Evolutionary conservation across 2,797 vertebrate genomes (phyloP).

Genomic region (Serranus cabrilla): DNA sequence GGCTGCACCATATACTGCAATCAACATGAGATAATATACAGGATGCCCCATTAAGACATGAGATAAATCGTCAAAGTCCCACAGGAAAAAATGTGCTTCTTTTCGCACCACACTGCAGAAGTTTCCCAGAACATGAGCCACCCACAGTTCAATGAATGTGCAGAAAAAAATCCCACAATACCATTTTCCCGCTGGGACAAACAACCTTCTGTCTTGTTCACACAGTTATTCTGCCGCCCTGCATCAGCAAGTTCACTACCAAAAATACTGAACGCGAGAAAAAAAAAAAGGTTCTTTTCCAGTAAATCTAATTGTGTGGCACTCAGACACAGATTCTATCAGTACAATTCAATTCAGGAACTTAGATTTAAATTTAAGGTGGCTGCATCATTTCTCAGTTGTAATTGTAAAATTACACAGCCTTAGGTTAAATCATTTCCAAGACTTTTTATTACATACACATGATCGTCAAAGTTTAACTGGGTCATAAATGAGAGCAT

Average conservation of each 20-base stretch:
- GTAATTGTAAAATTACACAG: background rate
- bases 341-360: slow-evolving; percentile 50
- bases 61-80: slow-evolving; percentile 32
- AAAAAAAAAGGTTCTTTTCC: slow-evolving; percentile 44
- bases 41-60: background rate
- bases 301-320: slow-evolving; percentile 57
- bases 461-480: background rate
- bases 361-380: slow-evolving; percentile 1
- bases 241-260: slow-evolving; percentile 51
- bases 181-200: slow-evolving; percentile 68
- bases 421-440: slow-evolving; percentile 17
- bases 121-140: slow-evolving; percentile 74
- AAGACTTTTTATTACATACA: background rate
- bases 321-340: slow-evolving; percentile 30
- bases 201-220: slow-evolving; percentile 61
- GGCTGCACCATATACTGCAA: slow-evolving; percentile 7
- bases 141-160: slow-evolving; percentile 69
- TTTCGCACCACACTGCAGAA: slow-evolving; percentile 46
- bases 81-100: slow-evolving; percentile 32
- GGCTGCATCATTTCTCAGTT: slow-evolving; percentile 27
- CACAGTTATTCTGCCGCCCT: slow-evolving; percentile 43
- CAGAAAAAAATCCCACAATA: slow-evolving; percentile 64
- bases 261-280: slow-evolving; percentile 22
- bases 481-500: background rate
- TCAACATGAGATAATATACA: slow-evolving; percentile 24